phyloP scores from a whole-genome alignment of 2,797 vertebrate species.

The Stomatorhinus walkeri region DNA sequence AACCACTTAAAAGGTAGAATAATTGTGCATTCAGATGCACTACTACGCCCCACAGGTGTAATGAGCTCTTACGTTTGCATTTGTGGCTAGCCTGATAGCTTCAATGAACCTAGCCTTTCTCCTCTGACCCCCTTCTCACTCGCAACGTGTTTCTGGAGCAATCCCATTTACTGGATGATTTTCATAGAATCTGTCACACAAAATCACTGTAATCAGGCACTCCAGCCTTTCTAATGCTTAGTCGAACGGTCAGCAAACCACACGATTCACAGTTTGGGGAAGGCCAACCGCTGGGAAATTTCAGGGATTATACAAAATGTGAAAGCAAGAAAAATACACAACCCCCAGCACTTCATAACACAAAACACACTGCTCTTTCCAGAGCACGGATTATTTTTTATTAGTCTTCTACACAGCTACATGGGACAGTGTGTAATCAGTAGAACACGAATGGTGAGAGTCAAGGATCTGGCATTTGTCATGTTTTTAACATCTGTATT shows the following conservation, averaged over 20 bases:
- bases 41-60: neutral
- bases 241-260: neutral
- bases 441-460: neutral
- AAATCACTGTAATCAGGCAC: neutral
- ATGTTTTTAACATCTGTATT: neutral
- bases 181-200: neutral
- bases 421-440: neutral
- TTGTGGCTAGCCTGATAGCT: neutral
- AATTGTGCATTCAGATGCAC: neutral
- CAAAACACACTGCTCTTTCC: neutral
- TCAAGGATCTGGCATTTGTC: neutral
- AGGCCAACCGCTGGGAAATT: neutral
- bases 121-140: neutral
- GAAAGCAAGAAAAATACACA: neutral
- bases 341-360: neutral
- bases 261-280: neutral
- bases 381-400: neutral
- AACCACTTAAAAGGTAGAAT: neutral
- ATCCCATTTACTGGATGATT: neutral
- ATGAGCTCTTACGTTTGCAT: neutral
- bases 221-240: neutral
- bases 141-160: neutral
- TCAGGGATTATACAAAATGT: neutral
- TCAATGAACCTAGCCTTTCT: neutral
- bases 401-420: conserved; percentile 1